These are phyloP conservation scores for Adelognathus sp. DNA, from an alignment of 2,888 invertebrate genomes.

Conservation along the genomic window DNA sequence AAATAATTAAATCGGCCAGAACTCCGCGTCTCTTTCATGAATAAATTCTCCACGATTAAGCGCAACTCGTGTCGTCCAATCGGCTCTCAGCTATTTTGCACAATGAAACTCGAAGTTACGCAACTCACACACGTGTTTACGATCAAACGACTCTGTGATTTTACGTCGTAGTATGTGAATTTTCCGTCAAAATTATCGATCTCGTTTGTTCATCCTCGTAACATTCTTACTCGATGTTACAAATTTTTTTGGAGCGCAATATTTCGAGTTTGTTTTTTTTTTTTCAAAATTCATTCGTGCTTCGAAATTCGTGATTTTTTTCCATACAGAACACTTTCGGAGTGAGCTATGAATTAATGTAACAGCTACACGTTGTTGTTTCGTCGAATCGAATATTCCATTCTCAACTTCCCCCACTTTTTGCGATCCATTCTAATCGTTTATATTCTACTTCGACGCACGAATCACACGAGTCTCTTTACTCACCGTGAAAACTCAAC, in stretches of 20 bases:
- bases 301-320: too few relatives aligned
- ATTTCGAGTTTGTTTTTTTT: neutral
- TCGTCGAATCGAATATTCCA: neutral
- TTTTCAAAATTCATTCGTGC: too few relatives aligned
- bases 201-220: neutral
- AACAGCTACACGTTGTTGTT: neutral
- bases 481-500: constrained; percentile 25
- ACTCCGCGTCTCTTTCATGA: neutral
- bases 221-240: too few relatives aligned
- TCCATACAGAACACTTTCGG: too few relatives aligned
- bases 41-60: neutral
- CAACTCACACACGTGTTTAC: constrained; percentile 12
- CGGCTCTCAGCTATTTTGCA: neutral
- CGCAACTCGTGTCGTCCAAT: neutral
- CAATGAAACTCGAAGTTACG: neutral
- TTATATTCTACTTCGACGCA: neutral
- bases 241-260: neutral
- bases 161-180: neutral
- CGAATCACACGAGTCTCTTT: neutral
- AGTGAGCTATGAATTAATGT: constrained; percentile 1
- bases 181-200: neutral
- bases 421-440: neutral
- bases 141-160: neutral
- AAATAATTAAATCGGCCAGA: neutral
- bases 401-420: neutral